phyloP scores from a whole-genome alignment of 2,113 vertebrate species.

The Buteo buteo region DNA sequence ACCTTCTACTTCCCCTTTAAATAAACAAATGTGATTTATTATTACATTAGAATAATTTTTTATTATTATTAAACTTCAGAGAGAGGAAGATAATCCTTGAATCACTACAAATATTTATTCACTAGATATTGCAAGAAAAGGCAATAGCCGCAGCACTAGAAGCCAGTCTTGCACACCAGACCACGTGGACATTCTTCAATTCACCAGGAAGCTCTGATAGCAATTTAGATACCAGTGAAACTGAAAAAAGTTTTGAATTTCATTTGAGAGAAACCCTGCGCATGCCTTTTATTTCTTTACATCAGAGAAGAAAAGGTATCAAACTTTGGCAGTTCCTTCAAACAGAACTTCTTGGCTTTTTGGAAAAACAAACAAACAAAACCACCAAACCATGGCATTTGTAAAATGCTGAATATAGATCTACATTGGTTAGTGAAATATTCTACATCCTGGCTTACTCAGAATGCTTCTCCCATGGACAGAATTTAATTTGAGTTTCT shows the following conservation, averaged over 20 bases:
- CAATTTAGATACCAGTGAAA: neutral
- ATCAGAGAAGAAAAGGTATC: no score
- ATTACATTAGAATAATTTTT: neutral
- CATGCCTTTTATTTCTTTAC: no score
- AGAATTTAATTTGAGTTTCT: neutral
- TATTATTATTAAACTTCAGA: neutral
- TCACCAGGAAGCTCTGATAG: neutral
- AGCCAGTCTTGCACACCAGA: neutral
- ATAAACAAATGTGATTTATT: neutral
- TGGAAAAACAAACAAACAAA: neutral
- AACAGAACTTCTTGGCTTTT: neutral
- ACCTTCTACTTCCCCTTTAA: neutral
- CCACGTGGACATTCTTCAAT: neutral
- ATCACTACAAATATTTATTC: neutral
- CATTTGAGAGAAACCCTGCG: neutral
- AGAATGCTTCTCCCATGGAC: neutral
- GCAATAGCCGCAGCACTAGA: neutral
- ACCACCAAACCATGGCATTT: neutral
- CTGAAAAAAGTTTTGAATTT: neutral
- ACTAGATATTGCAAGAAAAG: neutral
- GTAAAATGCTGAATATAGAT: neutral
- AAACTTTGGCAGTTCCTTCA: neutral
- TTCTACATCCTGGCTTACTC: neutral
- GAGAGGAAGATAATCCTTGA: neutral
- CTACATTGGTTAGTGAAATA: neutral